Percentiles rank a stretch among this genome's conserved stretches.
Conservation (phyloP, 2,888 invertebrate genomes). For the Pomacea canaliculata region DNA sequence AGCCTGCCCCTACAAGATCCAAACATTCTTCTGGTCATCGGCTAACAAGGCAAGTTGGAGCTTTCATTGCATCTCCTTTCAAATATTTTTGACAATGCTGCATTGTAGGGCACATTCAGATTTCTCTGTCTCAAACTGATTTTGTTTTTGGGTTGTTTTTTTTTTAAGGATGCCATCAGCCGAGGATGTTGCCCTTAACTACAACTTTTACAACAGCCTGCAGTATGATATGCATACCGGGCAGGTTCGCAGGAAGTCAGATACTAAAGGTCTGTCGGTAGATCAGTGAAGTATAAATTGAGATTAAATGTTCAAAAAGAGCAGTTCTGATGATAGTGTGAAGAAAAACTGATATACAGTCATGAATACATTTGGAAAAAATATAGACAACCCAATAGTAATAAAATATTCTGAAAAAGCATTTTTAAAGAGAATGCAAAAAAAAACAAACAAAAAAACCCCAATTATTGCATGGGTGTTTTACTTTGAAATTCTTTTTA, state of each 20-base stretch:
- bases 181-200: conserved; percentile 48
- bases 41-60: conserved; percentile 48
- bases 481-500: too few species aligned
- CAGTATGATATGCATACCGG: conserved; percentile 48
- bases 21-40: conserved; percentile 50
- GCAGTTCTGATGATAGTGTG: too few species aligned
- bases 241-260: conserved; percentile 35
- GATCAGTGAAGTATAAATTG: background rate
- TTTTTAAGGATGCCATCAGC: conserved; percentile 35
- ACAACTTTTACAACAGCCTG: conserved; percentile 58
- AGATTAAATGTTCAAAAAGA: too few species aligned
- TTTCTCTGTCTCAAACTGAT: too few species aligned
- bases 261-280: conserved; percentile 8
- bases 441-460: too few species aligned
- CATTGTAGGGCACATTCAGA: background rate
- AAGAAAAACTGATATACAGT: too few species aligned
- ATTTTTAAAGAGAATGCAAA: too few species aligned
- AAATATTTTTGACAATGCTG: background rate
- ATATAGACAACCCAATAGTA: too few species aligned
- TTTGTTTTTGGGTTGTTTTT: too few species aligned
- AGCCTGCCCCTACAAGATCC: conserved; percentile 40
- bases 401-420: too few species aligned
- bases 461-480: too few species aligned
- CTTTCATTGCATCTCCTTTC: background rate
- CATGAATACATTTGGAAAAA: too few species aligned